These are phyloP conservation scores for Carcharodon carcharias DNA, from an alignment of 2,797 vertebrate species.

Conservation along the genomic window DNA sequence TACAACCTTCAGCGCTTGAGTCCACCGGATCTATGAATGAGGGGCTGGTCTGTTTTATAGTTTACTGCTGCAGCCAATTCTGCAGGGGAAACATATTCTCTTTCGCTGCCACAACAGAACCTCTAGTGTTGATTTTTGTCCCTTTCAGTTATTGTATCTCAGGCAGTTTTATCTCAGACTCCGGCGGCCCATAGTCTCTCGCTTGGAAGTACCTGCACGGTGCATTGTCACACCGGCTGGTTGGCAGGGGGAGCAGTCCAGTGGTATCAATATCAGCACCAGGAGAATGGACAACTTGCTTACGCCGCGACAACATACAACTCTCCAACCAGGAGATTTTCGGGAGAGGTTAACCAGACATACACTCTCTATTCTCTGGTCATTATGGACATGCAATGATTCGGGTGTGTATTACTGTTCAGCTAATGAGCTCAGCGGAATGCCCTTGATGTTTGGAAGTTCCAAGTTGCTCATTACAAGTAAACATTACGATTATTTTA, in stretches of 20 bases:
- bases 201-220: background rate
- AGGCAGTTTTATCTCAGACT: background rate
- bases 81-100: no score
- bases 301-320: background rate
- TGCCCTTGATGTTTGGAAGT: background rate
- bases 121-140: no score
- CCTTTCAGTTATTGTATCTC: background rate
- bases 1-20: no score
- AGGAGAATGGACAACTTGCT: background rate
- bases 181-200: background rate
- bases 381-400: background rate
- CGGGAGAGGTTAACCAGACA: background rate
- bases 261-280: background rate
- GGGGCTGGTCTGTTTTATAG: no score
- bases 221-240: background rate
- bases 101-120: no score
- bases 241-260: background rate
- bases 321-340: background rate
- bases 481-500: no score
- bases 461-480: background rate
- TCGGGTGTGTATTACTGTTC: background rate
- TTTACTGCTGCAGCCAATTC: no score
- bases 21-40: no score
- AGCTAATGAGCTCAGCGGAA: background rate
- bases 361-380: background rate